These are phyloP conservation scores for Scelioninae gen. 1 DNA, from an alignment of 2,888 invertebrate genomes.

Conservation along the genomic window DNA sequence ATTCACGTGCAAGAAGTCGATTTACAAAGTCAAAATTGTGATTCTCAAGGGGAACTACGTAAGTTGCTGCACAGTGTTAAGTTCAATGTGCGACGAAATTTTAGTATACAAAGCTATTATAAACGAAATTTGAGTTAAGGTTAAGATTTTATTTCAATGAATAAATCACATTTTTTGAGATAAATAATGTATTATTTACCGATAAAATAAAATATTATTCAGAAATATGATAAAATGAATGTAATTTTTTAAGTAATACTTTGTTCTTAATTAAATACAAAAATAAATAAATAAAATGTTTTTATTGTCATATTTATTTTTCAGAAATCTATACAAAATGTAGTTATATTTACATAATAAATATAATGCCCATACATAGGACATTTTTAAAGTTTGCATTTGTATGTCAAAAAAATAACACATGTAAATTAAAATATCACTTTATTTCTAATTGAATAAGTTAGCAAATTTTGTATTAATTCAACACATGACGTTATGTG, in stretches of 20 bases:
- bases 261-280: no score
- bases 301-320: no score
- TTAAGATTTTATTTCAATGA: no score
- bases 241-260: no score
- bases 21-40: constrained; percentile 34
- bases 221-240: no score
- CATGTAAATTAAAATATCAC: constrained; percentile 9
- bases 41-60: not conserved
- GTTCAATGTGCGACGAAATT: not conserved
- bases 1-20: constrained; percentile 16
- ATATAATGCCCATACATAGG: not conserved
- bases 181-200: no score
- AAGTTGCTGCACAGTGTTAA: not conserved
- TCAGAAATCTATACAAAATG: no score
- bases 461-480: not conserved
- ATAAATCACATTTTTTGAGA: no score
- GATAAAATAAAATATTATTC: no score
- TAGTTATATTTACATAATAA: constrained; percentile 3
- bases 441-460: constrained; percentile 3
- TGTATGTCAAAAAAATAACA: constrained; percentile 9
- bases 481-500: not conserved
- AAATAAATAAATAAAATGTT: no score
- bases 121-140: no score
- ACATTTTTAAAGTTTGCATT: not conserved
- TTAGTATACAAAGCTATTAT: constrained; percentile 1